These are phyloP conservation scores for Molanna angustata DNA, from an alignment of 2,888 invertebrate genomes.

Conservation along the genomic window DNA sequence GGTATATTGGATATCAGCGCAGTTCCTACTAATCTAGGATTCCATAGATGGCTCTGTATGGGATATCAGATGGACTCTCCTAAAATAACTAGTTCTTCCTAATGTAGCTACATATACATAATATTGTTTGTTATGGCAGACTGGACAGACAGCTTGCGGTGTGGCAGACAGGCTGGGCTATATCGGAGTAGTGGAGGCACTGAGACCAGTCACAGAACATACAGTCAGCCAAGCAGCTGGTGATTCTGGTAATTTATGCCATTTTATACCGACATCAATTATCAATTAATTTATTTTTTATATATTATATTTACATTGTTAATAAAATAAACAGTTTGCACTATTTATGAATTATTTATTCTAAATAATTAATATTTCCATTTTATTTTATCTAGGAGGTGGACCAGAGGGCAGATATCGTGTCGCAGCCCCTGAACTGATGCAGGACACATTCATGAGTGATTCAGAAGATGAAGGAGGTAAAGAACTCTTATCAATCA, in stretches of 20 bases:
- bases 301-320: too few relatives aligned
- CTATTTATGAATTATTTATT: too few relatives aligned
- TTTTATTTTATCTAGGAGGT: constrained; percentile 44
- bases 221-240: constrained; percentile 54
- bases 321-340: too few relatives aligned
- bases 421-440: constrained; percentile 95
- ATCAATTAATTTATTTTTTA: too few relatives aligned
- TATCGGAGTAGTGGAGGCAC: constrained; percentile 95
- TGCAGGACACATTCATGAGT: constrained; percentile 98
- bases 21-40: too few relatives aligned
- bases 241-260: constrained; percentile 44
- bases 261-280: too few relatives aligned
- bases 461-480: constrained; percentile 99
- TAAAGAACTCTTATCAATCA: constrained; percentile 39
- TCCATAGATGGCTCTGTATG: too few relatives aligned
- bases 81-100: too few relatives aligned
- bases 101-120: neutral
- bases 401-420: constrained; percentile 90
- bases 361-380: neutral
- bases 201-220: constrained; percentile 85
- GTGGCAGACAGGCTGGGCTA: constrained; percentile 97
- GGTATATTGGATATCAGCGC: too few relatives aligned
- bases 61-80: too few relatives aligned
- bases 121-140: constrained; percentile 54
- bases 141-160: constrained; percentile 93